Conservation (phyloP, 2,797 vertebrate species). For the Urocyon cinereoargenteus region DNA sequence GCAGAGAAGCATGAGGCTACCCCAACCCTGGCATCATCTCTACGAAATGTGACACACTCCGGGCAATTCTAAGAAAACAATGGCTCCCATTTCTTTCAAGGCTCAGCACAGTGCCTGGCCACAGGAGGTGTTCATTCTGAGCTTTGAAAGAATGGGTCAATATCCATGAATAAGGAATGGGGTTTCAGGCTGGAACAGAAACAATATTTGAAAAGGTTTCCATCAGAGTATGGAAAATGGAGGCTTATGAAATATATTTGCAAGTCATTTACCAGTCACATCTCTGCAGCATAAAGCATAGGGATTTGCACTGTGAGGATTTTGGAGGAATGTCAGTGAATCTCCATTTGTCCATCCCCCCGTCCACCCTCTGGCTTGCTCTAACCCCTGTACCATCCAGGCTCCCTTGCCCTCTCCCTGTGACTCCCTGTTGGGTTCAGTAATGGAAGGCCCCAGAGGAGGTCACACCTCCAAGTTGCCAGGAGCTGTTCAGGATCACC, state of each 20-base stretch:
- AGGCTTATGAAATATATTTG: neutral
- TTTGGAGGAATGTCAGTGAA: too few species aligned
- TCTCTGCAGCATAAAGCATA: neutral
- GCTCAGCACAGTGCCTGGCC: neutral
- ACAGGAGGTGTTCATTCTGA: fast-evolving
- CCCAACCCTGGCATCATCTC: neutral
- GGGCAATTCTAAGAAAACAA: neutral
- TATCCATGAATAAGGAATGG: neutral
- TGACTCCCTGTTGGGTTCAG: neutral
- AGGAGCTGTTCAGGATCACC: neutral
- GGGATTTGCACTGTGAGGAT: neutral
- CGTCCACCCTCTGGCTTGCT: neutral
- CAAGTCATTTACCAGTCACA: neutral
- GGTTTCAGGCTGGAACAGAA: neutral
- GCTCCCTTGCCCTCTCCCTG: neutral
- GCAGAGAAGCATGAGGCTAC: neutral
- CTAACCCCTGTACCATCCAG: neutral
- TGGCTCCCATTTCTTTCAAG: neutral
- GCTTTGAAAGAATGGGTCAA: neutral
- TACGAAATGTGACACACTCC: neutral
- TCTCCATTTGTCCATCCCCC: neutral
- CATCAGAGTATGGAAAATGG: neutral
- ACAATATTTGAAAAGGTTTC: neutral
- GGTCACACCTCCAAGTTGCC: neutral
- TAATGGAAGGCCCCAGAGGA: neutral